phyloP scores from a whole-genome alignment of 2,113 vertebrate species.

The Heterotilapia buettikoferi region DNA sequence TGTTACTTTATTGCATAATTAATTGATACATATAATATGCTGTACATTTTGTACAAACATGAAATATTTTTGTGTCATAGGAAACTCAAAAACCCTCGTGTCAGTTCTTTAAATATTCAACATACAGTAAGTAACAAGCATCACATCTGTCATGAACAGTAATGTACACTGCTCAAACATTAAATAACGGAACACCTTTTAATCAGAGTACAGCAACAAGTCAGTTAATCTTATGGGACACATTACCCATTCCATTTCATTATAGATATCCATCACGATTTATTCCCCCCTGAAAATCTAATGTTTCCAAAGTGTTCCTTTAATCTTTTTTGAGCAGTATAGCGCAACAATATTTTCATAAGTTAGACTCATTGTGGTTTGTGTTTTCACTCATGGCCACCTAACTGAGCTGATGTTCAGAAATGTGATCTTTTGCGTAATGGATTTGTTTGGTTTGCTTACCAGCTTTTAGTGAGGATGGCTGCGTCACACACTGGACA shows the following conservation, averaged over 20 bases:
- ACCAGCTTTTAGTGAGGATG: not conserved
- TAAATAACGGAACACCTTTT: not conserved
- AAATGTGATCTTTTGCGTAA: not conserved
- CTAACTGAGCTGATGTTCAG: not conserved
- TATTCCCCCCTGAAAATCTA: not conserved
- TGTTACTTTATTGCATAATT: too few relatives aligned
- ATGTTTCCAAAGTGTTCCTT: not conserved
- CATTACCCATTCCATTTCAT: not conserved
- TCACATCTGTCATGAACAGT: not conserved
- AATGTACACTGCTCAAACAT: not conserved
- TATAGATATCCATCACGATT: not conserved
- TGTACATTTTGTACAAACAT: too few relatives aligned
- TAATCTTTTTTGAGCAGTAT: not conserved
- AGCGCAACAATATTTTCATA: not conserved
- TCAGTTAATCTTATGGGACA: not conserved
- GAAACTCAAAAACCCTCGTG: not conserved
- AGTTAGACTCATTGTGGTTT: not conserved
- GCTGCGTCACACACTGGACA: not conserved
- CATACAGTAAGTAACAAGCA: not conserved
- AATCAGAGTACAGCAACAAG: not conserved
- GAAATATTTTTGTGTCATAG: not conserved
- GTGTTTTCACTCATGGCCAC: not conserved
- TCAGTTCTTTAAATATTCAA: slow-evolving; percentile 4
- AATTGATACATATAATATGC: too few relatives aligned
- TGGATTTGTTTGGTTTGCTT: not conserved